A percentile compares a stretch with the other conserved stretches of the same genome.
Evolutionary conservation across 2,888 invertebrate species (phyloP).

Genomic region (Pheosia tremula): DNA sequence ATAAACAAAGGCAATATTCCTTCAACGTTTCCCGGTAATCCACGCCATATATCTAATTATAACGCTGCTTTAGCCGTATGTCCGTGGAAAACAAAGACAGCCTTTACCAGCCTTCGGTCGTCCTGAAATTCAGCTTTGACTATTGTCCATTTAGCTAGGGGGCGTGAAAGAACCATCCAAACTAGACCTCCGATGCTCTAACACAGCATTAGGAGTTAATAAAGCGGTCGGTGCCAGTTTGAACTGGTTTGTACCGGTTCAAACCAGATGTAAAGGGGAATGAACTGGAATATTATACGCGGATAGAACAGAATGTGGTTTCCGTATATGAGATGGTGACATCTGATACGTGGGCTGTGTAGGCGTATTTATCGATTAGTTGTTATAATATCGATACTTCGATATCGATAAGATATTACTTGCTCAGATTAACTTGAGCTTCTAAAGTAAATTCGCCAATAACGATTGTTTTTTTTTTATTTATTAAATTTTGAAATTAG

Average conservation of each 20-base stretch:
- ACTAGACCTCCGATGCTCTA: slow-evolving; percentile 37
- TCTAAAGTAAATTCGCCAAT: no score
- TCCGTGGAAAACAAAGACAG: slow-evolving; percentile 62
- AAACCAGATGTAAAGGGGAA: slow-evolving; percentile 68
- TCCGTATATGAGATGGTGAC: slow-evolving; percentile 71
- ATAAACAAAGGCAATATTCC: slow-evolving; percentile 50
- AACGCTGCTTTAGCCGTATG: slow-evolving; percentile 46
- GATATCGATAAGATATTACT: background rate
- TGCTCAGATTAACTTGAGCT: no score
- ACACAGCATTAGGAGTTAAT: slow-evolving; percentile 25
- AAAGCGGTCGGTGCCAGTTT: slow-evolving; percentile 40
- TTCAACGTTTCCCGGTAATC: slow-evolving; percentile 42
- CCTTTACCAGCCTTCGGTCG: slow-evolving; percentile 57
- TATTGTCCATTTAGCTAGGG: slow-evolving; percentile 65
- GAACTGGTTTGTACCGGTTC: slow-evolving; percentile 51
- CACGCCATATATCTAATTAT: slow-evolving; percentile 42
- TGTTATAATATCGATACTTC: background rate
- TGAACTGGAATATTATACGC: slow-evolving; percentile 68
- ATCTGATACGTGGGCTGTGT: slow-evolving; percentile 61
- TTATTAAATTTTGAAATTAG: no score
- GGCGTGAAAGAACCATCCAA: slow-evolving; percentile 41
- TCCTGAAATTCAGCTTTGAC: slow-evolving; percentile 60
- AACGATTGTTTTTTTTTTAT: no score
- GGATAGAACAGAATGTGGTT: slow-evolving; percentile 75
- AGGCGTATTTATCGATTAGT: slow-evolving; percentile 33